These are phyloP conservation scores for Darevskia mixta DNA, from an alignment of 2,797 vertebrate genomes.

Conservation along the genomic window DNA sequence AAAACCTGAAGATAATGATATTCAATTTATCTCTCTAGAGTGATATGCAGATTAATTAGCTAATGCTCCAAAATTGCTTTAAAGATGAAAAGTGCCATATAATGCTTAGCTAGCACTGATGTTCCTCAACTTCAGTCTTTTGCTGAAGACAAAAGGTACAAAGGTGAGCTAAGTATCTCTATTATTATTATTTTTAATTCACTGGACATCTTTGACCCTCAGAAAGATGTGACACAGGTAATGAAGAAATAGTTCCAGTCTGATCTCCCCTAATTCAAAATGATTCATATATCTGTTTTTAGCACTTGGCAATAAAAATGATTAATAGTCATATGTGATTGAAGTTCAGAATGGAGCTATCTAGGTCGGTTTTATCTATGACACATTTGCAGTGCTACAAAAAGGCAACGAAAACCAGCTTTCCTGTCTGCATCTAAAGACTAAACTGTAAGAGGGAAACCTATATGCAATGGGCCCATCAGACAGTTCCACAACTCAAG, in stretches of 20 bases:
- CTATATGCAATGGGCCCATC: background rate
- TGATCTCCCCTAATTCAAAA: conserved; percentile 14
- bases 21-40: conserved; percentile 21
- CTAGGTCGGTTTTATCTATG: conserved; percentile 1
- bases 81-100: conserved; percentile 28
- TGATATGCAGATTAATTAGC: conserved; percentile 32
- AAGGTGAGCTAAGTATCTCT: background rate
- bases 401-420: background rate
- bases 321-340: conserved; percentile 14
- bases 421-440: background rate
- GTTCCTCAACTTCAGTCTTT: background rate
- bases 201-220: conserved; percentile 13
- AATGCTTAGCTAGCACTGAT: background rate
- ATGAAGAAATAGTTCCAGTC: conserved; percentile 14
- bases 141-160: background rate
- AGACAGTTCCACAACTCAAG: background rate
- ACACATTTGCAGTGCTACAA: background rate
- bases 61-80: conserved; percentile 39
- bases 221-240: conserved; percentile 17
- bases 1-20: conserved; percentile 26
- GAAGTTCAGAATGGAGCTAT: conserved; percentile 9
- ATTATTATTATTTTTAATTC: background rate
- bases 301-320: conserved; percentile 26
- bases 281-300: conserved; percentile 18
- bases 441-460: background rate